phyloP scores from a whole-genome alignment of 2,888 invertebrate genomes.

The Chloroclysta siterata region DNA sequence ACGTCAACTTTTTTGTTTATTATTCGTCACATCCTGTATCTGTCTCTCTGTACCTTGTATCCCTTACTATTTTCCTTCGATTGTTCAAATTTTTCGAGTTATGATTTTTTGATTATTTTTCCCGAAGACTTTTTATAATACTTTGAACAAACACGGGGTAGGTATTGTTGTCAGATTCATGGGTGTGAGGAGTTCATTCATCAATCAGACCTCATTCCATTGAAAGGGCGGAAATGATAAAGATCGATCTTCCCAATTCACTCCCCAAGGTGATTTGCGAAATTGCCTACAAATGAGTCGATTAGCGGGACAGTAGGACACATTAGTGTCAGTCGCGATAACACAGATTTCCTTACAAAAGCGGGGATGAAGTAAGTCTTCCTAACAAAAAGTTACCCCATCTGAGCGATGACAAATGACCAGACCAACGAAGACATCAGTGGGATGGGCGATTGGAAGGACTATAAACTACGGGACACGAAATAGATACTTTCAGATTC shows the following conservation, averaged over 20 bases:
- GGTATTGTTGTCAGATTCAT: no score
- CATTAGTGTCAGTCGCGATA: constrained; percentile 71
- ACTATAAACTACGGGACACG: constrained; percentile 14
- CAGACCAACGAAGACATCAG: constrained; percentile 61
- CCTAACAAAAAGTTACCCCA: constrained; percentile 80
- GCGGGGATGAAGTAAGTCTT: constrained; percentile 72
- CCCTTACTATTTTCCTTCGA: no score
- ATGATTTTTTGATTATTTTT: no score
- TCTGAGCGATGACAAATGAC: constrained; percentile 81
- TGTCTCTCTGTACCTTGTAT: no score
- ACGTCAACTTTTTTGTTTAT: no score
- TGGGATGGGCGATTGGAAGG: constrained; percentile 19
- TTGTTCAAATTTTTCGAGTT: no score
- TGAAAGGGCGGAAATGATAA: constrained; percentile 28
- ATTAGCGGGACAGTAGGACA: constrained; percentile 60
- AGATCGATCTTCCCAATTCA: constrained; percentile 34
- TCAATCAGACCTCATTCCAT: not conserved
- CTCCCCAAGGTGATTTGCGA: constrained; percentile 42
- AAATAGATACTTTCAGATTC: constrained; percentile 14
- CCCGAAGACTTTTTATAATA: no score
- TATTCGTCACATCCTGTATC: no score
- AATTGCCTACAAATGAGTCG: constrained; percentile 61
- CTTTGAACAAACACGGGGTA: no score
- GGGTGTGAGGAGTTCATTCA: not conserved
- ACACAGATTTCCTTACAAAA: constrained; percentile 75